Evolutionary conservation across 2,888 invertebrate genomes (phyloP).

Genomic region (Tuberolachnus salignus): DNA sequence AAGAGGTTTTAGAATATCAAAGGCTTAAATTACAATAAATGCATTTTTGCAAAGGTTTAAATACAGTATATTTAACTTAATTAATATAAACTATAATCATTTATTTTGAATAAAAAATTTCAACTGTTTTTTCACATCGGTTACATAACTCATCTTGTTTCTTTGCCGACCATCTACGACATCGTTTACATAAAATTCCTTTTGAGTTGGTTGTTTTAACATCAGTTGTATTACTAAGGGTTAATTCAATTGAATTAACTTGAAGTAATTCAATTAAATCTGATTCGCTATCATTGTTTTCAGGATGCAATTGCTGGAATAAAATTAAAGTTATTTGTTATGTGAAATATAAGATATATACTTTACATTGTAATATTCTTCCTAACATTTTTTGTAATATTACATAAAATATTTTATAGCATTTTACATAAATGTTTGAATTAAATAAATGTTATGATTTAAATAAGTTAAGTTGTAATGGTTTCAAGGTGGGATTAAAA

Average conservation of each 20-base stretch:
- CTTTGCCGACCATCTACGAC: conserved; percentile 47
- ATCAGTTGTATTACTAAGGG: conserved; percentile 20
- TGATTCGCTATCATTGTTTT: conserved; percentile 17
- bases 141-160: conserved; percentile 34
- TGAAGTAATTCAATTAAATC: conserved; percentile 48
- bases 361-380: neutral
- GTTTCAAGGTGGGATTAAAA: neutral
- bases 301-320: conserved; percentile 44
- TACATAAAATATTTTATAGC: neutral
- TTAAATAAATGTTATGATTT: neutral
- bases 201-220: neutral
- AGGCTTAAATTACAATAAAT: conserved; percentile 33
- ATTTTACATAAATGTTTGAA: neutral
- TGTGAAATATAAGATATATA: neutral
- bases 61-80: conserved; percentile 20
- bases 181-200: conserved; percentile 35
- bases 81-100: neutral
- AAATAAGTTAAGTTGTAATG: neutral
- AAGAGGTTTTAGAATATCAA: conserved; percentile 51
- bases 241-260: conserved; percentile 43
- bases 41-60: neutral
- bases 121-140: conserved; percentile 40
- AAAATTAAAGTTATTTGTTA: neutral
- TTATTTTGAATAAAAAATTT: conserved; percentile 46
- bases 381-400: neutral